Evolutionary conservation across 2,113 vertebrate genomes (phyloP).

Genomic region (Otocyon megalotis): DNA sequence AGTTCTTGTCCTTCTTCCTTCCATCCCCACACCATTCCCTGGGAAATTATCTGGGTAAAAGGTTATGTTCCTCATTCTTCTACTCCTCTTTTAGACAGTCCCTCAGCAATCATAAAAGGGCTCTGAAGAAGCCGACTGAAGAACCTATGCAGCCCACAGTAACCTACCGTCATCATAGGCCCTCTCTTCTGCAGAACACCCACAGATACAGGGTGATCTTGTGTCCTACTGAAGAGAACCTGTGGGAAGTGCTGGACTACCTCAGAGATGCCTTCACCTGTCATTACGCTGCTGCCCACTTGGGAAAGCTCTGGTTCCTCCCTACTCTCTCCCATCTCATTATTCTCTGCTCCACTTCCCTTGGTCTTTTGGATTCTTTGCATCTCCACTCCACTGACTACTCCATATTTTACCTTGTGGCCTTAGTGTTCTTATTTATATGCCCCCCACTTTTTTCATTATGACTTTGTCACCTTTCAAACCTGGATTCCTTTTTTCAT

Average conservation of each 20-base stretch:
- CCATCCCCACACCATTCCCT: neutral
- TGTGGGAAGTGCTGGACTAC: neutral
- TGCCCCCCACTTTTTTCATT: neutral
- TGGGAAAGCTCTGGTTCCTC: neutral
- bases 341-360: neutral
- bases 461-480: neutral
- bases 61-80: neutral
- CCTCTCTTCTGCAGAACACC: neutral
- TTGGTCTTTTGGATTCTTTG: neutral
- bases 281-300: neutral
- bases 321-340: neutral
- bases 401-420: neutral
- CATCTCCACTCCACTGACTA: neutral
- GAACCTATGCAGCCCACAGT: neutral
- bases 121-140: neutral
- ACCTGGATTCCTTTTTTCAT: neutral
- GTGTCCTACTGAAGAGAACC: neutral
- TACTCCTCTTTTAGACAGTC: neutral
- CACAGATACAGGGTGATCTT: neutral
- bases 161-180: constrained; percentile 47
- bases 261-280: neutral
- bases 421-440: neutral
- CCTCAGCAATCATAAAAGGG: neutral
- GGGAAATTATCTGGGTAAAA: neutral
- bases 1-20: neutral